Conservation (phyloP, 2,797 vertebrate genomes). For the Alca torda region DNA sequence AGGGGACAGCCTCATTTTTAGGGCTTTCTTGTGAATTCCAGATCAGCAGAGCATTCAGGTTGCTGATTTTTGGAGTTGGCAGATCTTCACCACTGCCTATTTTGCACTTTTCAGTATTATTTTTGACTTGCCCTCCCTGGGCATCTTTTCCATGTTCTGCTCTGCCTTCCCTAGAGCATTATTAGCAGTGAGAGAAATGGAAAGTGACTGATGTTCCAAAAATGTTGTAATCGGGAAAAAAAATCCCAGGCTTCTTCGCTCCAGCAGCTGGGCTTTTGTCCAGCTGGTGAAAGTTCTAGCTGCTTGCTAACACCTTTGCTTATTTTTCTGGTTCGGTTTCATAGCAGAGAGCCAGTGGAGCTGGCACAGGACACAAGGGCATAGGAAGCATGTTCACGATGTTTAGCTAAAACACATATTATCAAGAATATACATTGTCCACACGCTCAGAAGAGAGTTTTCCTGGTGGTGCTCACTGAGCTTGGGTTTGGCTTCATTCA, state of each 20-base stretch:
- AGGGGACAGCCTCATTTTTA: not conserved
- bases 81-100: not conserved
- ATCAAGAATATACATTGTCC: not conserved
- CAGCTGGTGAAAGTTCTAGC: not conserved
- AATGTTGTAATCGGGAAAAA: not conserved
- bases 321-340: not conserved
- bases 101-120: not conserved
- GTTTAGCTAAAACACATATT: not conserved
- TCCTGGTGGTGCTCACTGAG: not conserved
- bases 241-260: not conserved
- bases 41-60: not conserved
- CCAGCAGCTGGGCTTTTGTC: not conserved
- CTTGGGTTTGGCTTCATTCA: not conserved
- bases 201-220: not conserved
- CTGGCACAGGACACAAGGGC: not conserved
- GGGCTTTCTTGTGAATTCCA: not conserved
- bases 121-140: not conserved
- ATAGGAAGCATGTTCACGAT: fast-evolving
- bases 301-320: not conserved
- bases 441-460: not conserved
- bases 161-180: not conserved
- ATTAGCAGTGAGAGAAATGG: not conserved
- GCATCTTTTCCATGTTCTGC: not conserved
- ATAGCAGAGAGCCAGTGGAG: not conserved
- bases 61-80: not conserved